Percentiles rank a stretch among this genome's conserved stretches.
Conservation (phyloP, 2,113 vertebrate genomes). For the Halcyon senegalensis region DNA sequence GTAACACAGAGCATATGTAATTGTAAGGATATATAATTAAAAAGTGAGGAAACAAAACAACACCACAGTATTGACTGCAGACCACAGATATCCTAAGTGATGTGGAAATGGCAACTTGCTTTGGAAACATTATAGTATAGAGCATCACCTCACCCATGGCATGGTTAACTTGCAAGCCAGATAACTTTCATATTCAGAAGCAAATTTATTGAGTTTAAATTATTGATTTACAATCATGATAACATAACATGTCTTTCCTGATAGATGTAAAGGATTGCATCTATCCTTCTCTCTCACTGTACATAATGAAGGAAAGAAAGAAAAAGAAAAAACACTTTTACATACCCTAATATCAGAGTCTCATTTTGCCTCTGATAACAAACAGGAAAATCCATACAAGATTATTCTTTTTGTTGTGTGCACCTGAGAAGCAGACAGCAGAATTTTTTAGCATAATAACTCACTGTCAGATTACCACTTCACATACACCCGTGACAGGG, state of each 20-base stretch:
- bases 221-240: not conserved
- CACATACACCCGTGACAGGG: not conserved
- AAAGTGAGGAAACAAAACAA: not conserved
- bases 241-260: not conserved
- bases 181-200: not conserved
- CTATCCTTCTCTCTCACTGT: not conserved
- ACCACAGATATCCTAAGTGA: not conserved
- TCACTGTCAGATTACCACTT: not conserved
- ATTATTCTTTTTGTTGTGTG: slow-evolving; percentile 9
- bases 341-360: not conserved
- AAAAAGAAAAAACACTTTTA: not conserved
- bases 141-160: not conserved
- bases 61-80: not conserved
- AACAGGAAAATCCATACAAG: not conserved
- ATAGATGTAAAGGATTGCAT: not conserved
- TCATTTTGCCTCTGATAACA: not conserved
- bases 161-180: not conserved
- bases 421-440: slow-evolving; percentile 7
- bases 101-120: not conserved
- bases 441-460: slow-evolving; percentile 36
- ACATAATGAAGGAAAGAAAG: not conserved
- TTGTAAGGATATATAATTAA: not conserved
- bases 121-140: not conserved
- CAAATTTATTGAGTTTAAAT: not conserved
- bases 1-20: not conserved